Conservation (phyloP, 2,888 invertebrate species). For the Chalcis sispes region DNA sequence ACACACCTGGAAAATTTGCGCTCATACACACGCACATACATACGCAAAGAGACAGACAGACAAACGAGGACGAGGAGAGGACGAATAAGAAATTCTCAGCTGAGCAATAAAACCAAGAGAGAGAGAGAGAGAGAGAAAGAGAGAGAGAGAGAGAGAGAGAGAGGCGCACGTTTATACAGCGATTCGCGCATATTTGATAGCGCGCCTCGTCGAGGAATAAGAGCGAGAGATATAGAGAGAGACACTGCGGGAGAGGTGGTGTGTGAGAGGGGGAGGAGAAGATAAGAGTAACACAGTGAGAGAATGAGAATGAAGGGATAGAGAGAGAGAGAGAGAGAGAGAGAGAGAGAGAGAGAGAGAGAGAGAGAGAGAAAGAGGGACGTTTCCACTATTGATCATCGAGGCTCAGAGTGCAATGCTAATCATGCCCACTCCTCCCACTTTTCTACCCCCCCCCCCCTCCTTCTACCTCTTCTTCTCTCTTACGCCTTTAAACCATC, state of each 20-base stretch:
- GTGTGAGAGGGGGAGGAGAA: constrained; percentile 65
- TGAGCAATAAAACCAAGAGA: constrained; percentile 39
- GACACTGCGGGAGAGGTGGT: not conserved
- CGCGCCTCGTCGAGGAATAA: constrained; percentile 59
- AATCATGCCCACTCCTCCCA: constrained; percentile 72
- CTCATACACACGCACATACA: no score
- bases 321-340: constrained; percentile 72
- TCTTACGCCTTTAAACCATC: constrained; percentile 45
- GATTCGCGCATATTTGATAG: constrained; percentile 74
- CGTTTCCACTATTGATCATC: constrained; percentile 77
- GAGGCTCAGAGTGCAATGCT: constrained; percentile 76
- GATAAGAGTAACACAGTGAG: constrained; percentile 73
- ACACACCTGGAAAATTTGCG: no score
- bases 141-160: constrained; percentile 52
- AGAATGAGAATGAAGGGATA: constrained; percentile 60
- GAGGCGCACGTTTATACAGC: constrained; percentile 60
- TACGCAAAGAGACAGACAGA: no score
- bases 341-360: constrained; percentile 73
- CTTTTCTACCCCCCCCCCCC: constrained; percentile 27
- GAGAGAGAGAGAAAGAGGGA: constrained; percentile 74
- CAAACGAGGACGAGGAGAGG: not conserved
- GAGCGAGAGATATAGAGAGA: constrained; percentile 48
- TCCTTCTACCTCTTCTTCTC: constrained; percentile 34
- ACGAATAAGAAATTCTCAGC: constrained; percentile 46
- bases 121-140: constrained; percentile 42